phyloP scores from a whole-genome alignment of 2,797 vertebrate genomes.

The Galaxias olidus region DNA sequence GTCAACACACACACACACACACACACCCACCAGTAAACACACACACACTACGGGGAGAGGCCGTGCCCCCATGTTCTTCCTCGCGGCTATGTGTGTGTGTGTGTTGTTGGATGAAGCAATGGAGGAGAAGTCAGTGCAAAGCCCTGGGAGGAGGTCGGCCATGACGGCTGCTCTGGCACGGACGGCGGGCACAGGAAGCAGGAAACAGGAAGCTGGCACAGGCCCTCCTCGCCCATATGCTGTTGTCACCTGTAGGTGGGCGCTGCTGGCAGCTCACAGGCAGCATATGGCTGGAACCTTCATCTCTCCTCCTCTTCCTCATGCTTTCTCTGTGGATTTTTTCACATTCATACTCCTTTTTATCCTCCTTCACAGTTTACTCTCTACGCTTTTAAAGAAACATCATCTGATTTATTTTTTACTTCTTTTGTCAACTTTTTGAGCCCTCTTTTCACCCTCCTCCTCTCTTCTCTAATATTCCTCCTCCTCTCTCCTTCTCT shows the following conservation, averaged over 20 bases:
- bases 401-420: too few species aligned
- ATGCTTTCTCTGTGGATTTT: conserved; percentile 13
- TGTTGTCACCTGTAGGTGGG: conserved; percentile 75
- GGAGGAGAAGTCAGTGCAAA: conserved; percentile 31
- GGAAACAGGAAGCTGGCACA: conserved; percentile 60
- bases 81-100: conserved; percentile 23
- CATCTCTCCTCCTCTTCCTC: conserved; percentile 25
- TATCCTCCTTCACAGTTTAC: conserved; percentile 30
- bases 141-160: not conserved
- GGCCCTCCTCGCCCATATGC: conserved; percentile 67
- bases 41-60: not conserved
- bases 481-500: conserved; percentile 5
- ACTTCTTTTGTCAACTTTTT: not conserved
- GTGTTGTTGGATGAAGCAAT: conserved; percentile 47
- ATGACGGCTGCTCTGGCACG: conserved; percentile 23
- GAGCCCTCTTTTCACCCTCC: conserved; percentile 8
- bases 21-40: conserved; percentile 5
- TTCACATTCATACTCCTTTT: conserved; percentile 20
- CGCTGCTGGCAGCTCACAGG: conserved; percentile 61
- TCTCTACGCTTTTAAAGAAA: not conserved
- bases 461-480: conserved; percentile 11
- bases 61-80: not conserved
- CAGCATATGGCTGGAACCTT: conserved; percentile 69
- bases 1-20: not conserved
- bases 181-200: conserved; percentile 53